These are phyloP conservation scores for Onychomys arenicola DNA, from an alignment of 2,797 vertebrate species.

Conservation along the genomic window DNA sequence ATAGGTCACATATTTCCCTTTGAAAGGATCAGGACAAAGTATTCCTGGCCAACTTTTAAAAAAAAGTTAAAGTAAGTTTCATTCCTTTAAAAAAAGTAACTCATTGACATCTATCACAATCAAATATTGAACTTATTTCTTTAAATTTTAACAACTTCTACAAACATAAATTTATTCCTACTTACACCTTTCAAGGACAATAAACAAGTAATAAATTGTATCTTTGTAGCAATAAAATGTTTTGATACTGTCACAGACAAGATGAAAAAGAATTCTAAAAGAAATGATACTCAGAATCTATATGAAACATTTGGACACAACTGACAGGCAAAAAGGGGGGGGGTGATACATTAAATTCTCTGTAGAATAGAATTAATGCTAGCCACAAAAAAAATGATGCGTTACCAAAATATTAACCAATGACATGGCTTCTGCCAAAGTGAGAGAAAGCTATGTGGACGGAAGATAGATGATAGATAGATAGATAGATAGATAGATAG, in stretches of 20 bases:
- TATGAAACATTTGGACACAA: background rate
- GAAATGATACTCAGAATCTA: background rate
- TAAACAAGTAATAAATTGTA: constrained; percentile 36
- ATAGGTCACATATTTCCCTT: constrained; percentile 60
- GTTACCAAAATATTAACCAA: constrained; percentile 3
- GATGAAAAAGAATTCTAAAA: constrained; percentile 43
- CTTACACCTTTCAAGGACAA: constrained; percentile 27
- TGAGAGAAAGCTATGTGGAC: background rate
- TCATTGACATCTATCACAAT: constrained; percentile 12
- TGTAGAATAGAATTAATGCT: background rate
- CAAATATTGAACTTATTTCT: constrained; percentile 41
- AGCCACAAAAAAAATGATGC: background rate
- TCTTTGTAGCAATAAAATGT: constrained; percentile 49
- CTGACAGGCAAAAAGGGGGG: constrained; percentile 9
- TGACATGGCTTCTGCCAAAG: background rate
- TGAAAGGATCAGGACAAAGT: constrained; percentile 80
- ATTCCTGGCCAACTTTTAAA: constrained; percentile 81
- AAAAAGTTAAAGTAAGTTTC: constrained; percentile 73
- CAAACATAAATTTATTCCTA: constrained; percentile 53
- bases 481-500: no score
- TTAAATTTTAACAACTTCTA: constrained; percentile 59
- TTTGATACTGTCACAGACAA: constrained; percentile 54
- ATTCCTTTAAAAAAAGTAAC: constrained; percentile 44
- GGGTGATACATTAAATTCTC: constrained; percentile 13
- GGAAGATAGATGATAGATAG: background rate